phyloP scores from a whole-genome alignment of 2,113 vertebrate genomes.

The Entosphenus tridentatus region DNA sequence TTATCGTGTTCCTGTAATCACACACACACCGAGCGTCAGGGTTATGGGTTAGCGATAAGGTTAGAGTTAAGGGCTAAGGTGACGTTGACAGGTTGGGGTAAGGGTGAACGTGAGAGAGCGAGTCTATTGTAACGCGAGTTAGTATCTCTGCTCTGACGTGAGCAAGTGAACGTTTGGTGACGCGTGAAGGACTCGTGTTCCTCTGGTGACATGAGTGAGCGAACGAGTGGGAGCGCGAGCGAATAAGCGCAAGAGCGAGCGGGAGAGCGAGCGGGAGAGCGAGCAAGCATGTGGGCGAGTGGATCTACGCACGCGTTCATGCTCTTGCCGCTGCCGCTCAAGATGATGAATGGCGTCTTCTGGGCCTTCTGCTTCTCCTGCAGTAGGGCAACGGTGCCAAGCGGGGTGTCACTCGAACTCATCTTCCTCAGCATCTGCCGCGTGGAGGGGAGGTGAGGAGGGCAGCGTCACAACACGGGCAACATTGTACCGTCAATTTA shows the following conservation, averaged over 20 bases:
- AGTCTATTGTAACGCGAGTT: too few species aligned
- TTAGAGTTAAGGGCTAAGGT: too few species aligned
- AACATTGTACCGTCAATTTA: too few species aligned
- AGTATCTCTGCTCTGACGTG: too few species aligned
- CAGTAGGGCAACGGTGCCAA: conserved; percentile 62
- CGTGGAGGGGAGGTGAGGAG: not conserved
- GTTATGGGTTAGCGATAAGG: too few species aligned
- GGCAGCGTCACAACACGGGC: not conserved
- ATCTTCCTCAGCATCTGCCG: conserved; percentile 62
- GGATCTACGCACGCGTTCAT: conserved; percentile 46
- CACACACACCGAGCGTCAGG: not conserved
- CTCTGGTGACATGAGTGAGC: too few species aligned
- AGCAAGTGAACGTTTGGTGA: too few species aligned
- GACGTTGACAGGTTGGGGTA: too few species aligned
- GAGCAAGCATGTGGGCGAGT: not conserved
- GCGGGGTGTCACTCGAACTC: conserved; percentile 70
- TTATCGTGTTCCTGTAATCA: conserved; percentile 23
- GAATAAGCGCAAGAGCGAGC: not conserved
- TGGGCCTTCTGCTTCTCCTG: conserved; percentile 86
- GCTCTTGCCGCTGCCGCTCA: conserved; percentile 73
- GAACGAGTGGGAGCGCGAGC: not conserved
- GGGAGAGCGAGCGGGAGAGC: not conserved
- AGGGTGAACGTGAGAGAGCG: too few species aligned
- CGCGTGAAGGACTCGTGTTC: too few species aligned
- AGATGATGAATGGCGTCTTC: conserved; percentile 68